These are phyloP conservation scores for Microctenopoma lineatum DNA, from an alignment of 2,797 vertebrate genomes.

Conservation along the genomic window DNA sequence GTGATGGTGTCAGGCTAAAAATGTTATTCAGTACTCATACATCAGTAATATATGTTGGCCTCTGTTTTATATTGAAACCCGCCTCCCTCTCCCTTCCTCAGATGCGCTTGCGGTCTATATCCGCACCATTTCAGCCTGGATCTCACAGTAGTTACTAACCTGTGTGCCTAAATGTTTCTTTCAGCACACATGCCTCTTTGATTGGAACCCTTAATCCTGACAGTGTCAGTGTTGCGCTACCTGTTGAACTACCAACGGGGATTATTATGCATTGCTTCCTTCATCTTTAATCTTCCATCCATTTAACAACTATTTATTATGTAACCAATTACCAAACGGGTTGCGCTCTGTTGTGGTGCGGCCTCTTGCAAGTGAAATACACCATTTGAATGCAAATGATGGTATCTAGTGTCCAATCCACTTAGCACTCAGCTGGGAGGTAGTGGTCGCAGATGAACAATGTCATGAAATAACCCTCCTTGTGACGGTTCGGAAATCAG, in stretches of 20 bases:
- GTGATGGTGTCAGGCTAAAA: too few species aligned
- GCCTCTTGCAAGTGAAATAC: conserved; percentile 20
- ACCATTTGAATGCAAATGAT: conserved; percentile 52
- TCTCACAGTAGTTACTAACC: background rate
- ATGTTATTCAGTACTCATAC: too few species aligned
- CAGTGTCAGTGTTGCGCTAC: conserved; percentile 2
- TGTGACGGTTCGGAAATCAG: conserved; percentile 39
- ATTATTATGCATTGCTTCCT: conserved; percentile 26
- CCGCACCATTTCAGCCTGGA: too few species aligned
- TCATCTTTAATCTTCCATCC: conserved; percentile 29
- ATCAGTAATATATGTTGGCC: too few species aligned
- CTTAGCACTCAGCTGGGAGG: conserved; percentile 49
- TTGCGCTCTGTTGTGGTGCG: conserved; percentile 6
- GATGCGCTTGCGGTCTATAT: too few species aligned
- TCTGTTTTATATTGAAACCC: too few species aligned
- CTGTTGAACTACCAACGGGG: conserved; percentile 15
- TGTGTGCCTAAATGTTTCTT: background rate
- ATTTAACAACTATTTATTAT: conserved; percentile 46
- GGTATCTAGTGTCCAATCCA: conserved; percentile 48
- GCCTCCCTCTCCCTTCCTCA: too few species aligned
- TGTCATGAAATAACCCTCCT: conserved; percentile 29
- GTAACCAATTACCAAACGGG: conserved; percentile 31
- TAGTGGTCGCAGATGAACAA: conserved; percentile 43
- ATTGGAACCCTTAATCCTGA: conserved; percentile 9
- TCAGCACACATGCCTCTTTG: background rate